These are phyloP conservation scores for Polyergus mexicanus DNA, from an alignment of 1,140 invertebrate genomes.

Conservation along the genomic window DNA sequence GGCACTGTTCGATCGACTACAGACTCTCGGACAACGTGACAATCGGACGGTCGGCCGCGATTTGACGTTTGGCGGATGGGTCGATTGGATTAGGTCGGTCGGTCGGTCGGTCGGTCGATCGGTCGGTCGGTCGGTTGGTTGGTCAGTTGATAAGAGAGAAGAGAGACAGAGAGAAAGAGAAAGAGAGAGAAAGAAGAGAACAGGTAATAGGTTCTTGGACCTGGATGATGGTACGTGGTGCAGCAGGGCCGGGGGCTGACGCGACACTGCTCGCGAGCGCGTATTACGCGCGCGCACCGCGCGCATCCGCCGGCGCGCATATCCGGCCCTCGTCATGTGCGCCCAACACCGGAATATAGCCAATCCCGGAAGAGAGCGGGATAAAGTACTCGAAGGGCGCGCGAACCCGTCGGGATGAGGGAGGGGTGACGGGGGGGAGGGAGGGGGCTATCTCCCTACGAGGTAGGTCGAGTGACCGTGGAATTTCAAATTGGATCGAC, in stretches of 20 bases:
- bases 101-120: conserved; percentile 65
- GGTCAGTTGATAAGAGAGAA: conserved; percentile 46
- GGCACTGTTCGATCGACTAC: conserved; percentile 73
- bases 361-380: conserved; percentile 58
- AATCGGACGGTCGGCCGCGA: conserved; percentile 65
- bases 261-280: conserved; percentile 84
- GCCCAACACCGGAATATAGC: conserved; percentile 47
- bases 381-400: conserved; percentile 26
- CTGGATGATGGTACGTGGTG: conserved; percentile 85
- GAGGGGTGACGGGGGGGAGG: too few relatives aligned
- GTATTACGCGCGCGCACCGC: conserved; percentile 72
- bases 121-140: conserved; percentile 64
- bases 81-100: conserved; percentile 67
- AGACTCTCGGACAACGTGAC: conserved; percentile 70
- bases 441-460: background rate
- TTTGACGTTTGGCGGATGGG: conserved; percentile 59
- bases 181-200: conserved; percentile 75
- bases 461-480: conserved; percentile 48
- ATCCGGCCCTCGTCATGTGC: conserved; percentile 69
- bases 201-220: conserved; percentile 83
- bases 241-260: conserved; percentile 85
- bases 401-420: too few relatives aligned
- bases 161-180: conserved; percentile 60
- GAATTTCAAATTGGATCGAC: conserved; percentile 50
- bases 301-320: conserved; percentile 79